These are phyloP conservation scores for Centropristis striata DNA, from an alignment of 2,113 vertebrate species.

Conservation along the genomic window DNA sequence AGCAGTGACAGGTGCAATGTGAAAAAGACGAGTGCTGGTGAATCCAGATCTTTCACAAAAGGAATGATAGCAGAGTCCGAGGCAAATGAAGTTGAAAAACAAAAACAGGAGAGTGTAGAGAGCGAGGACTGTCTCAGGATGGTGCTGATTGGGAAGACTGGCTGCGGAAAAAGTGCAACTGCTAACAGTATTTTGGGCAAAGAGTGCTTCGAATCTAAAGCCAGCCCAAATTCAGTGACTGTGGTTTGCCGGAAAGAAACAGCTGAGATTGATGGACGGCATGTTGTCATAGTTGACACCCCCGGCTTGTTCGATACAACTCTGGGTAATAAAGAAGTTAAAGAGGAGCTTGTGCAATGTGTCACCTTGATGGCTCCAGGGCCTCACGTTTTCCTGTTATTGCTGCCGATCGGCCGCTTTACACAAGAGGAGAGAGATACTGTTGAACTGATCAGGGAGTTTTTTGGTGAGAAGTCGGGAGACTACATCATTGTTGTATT, in stretches of 20 bases:
- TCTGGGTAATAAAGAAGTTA: slow-evolving; percentile 6
- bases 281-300: slow-evolving; percentile 35
- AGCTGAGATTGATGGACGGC: background rate
- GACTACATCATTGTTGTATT: slow-evolving; percentile 60
- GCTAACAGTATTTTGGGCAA: slow-evolving; percentile 43
- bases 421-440: slow-evolving; percentile 64
- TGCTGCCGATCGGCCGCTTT: slow-evolving; percentile 59
- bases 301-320: slow-evolving; percentile 39
- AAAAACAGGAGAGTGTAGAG: background rate
- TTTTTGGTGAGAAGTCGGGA: slow-evolving; percentile 61
- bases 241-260: slow-evolving; percentile 10
- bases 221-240: slow-evolving; percentile 19
- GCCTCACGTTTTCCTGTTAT: slow-evolving; percentile 67
- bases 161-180: slow-evolving; percentile 51
- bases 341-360: slow-evolving; percentile 47
- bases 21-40: slow-evolving; percentile 13
- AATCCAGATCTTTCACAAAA: slow-evolving; percentile 30
- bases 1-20: slow-evolving; percentile 12
- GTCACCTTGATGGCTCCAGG: slow-evolving; percentile 59
- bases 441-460: slow-evolving; percentile 50
- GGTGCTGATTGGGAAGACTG: slow-evolving; percentile 56
- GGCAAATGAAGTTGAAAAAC: rapidly evolving
- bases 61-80: slow-evolving; percentile 3
- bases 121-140: slow-evolving; percentile 12
- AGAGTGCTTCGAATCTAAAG: slow-evolving; percentile 2